Base-by-base conservation (phyloP, 2,888 invertebrate genomes). In the Acrocyrtus sp. region DNA sequence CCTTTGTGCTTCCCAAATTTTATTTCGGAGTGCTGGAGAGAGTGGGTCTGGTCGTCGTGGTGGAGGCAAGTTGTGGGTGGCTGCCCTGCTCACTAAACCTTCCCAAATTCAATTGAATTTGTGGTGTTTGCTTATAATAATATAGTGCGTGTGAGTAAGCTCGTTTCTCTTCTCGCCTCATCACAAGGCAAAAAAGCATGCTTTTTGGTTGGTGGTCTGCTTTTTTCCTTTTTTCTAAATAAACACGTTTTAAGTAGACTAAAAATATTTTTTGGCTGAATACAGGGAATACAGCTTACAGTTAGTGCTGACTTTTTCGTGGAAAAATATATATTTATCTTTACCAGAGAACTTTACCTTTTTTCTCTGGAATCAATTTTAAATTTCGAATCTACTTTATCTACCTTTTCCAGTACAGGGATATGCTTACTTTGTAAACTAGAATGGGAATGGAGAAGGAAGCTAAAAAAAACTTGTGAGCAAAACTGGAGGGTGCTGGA, bases 101-200 rank as follows among this genome's bases (percentile, higher is more conserved):
- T 50, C 56, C 62, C 56, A 69, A 69, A 69, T 69, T 69, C 61
- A 69, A 69, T 69, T 69, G 69, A 27, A 47, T 54, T 24, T 54
- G 48, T 69, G 61, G 69, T 62, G 62, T 62, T 61, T 62, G 69
- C 56, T 61, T 69, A 34, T 69, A 62, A 62, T 62, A 43, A 69
- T 61, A 26, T 56, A 62, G 41, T 29, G 60, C 45, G 54, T 69
- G 26, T 21, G n/a, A 17, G 22, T 43, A 56, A 48, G 26, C 39
- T 10, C 41, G 26, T 26, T 57, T 24, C 43, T 41, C 41, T 57
- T 43, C 43, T 24, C 41, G 17, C n/a, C n/a, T n/a, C n/a, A n/a
- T n/a, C n/a, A n/a, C n/a, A 22, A 43, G 12, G 17, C 19, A 57
- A 57, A 43, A 57, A 43, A 41, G 22, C 21, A 43, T 41, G 57